Percentiles rank a stretch among this genome's conserved stretches.
These are phyloP conservation scores for Omphaloscelis lunosa DNA, from an alignment of 2,888 invertebrate genomes.

Conservation along the genomic window DNA sequence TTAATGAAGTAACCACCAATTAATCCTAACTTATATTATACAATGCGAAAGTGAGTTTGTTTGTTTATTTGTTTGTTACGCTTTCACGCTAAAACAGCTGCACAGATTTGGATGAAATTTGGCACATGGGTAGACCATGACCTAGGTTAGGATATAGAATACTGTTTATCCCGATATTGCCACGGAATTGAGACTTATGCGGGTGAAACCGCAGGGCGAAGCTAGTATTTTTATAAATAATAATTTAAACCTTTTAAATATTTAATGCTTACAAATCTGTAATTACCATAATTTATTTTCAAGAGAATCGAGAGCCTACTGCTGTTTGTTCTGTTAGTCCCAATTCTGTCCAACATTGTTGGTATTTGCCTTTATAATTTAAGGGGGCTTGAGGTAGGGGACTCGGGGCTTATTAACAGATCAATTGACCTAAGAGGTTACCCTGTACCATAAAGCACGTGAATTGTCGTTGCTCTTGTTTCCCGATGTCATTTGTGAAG, in stretches of 20 bases:
- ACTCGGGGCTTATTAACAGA: neutral
- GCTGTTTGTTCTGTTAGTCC: neutral
- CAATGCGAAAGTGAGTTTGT: too few relatives aligned
- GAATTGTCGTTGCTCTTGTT: neutral
- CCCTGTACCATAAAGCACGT: neutral
- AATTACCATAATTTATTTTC: conserved; percentile 3
- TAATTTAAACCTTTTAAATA: neutral
- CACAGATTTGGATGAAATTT: too few relatives aligned
- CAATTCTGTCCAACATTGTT: conserved; percentile 4
- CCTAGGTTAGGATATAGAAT: too few relatives aligned
- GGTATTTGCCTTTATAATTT: conserved; percentile 41
- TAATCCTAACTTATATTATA: neutral
- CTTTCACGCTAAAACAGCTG: too few relatives aligned
- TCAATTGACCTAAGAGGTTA: conserved; percentile 2
- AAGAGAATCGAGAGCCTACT: neutral
- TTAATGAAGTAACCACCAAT: conserved; percentile 3
- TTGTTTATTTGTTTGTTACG: too few relatives aligned
- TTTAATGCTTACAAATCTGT: neutral
- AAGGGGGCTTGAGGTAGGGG: neutral
- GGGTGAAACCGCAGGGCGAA: too few relatives aligned
- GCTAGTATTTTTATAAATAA: too few relatives aligned
- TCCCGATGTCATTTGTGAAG: neutral
- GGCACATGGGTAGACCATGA: too few relatives aligned
- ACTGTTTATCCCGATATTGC: too few relatives aligned
- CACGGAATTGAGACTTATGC: too few relatives aligned